Evolutionary conservation across 2,888 invertebrate genomes (phyloP), one percentile per base, ranked within the genome.

Genomic region (Apotomis capreana): DNA sequence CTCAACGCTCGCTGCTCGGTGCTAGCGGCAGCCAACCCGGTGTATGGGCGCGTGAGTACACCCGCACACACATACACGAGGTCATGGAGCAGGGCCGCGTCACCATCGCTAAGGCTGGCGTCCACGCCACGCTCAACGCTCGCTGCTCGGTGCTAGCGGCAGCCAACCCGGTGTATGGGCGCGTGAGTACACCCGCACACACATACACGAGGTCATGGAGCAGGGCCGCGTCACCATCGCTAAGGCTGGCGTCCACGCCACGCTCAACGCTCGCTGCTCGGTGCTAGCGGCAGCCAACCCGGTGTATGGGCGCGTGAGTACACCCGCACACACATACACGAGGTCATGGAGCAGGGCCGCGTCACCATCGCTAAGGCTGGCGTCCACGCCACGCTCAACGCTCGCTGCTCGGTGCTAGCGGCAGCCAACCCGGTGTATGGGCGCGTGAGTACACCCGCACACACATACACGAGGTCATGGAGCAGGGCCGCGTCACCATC

Each of bases 341-440:
- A 99, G 94, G 99, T 99, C 44, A 12, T 15, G 13, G 6, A 13
- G 15, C 54, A 36, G 26, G 52, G 26, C 49, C 44, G 46, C n/a
- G 26, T 49, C 51, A 99, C 99, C 6, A 99, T 99, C 82, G 97
- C 99, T n/a, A 99, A 99, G 93, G 99, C 99, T 37, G 99, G 99
- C 8, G 99, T 99, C 75, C 99, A 99, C 88, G 99, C 99, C 4
- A 96, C 98, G 68, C 95, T 99, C 74, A 99, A 99, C 91, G 99
- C 99, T 0, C 94, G 99, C 44, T 99, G 99, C 89, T 97, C 98
- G 0, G 99, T 99, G 4, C 91, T 99, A 61, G 99, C 99, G 2
- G 99, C 99, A 13, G 99, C 99, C 60, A 99, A 99, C 95, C 99
- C 99, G 1, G 99, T 99, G 5, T 99, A 99, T 87, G 99, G 99